Evolutionary conservation across 1,140 invertebrate genomes (phyloP), one percentile per base, ranked within the genome.

Genomic region (Spodoptera frugiperda): DNA sequence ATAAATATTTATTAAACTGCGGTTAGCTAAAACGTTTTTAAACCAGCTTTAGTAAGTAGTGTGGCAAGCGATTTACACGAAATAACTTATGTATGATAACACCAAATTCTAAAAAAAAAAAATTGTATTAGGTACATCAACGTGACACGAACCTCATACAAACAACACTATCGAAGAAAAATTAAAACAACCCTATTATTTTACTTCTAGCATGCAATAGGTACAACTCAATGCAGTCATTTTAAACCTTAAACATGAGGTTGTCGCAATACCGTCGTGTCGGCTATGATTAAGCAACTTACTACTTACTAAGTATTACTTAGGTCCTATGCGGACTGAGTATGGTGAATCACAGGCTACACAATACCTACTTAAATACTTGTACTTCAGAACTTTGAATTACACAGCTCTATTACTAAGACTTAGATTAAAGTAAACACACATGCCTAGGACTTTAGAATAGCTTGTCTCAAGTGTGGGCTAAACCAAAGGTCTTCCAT

Each of bases 311-410:
- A 39, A 39, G 9, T 39, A 39, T 9, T 39, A 39, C 33, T 39
- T 39, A 10, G 21, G 17, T 19, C 49, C 44, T 48, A 59, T 54
- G 70, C 44, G 44, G 33, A 57, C 55, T 59, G 59, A 61, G 19
- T 44, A 6, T 25, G 19, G 14, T 39, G 15, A 55, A 72, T 17
- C 15, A 15, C 15, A n/a, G 2, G n/a, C 57, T 61, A 25, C 49
- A 61, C 21, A 73, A 73, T 49, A 39, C 39, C 70, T 73, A 59
- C 55, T 61, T 44, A 55, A 57, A 46, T 39, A 71, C 25, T 71
- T 44, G 67, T 71, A 55, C 39, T 59, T 21, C 21, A 30, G 39
- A 73, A 48, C 54, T 48, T 25, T n/a, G 17, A 59, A 59, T 57
- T 70, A 71, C 17, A 19, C 10, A 33, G 21, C 55, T 59, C 19